Evolutionary conservation across 1,140 invertebrate species (phyloP).

Genomic region (Macrocentrus cingulum): DNA sequence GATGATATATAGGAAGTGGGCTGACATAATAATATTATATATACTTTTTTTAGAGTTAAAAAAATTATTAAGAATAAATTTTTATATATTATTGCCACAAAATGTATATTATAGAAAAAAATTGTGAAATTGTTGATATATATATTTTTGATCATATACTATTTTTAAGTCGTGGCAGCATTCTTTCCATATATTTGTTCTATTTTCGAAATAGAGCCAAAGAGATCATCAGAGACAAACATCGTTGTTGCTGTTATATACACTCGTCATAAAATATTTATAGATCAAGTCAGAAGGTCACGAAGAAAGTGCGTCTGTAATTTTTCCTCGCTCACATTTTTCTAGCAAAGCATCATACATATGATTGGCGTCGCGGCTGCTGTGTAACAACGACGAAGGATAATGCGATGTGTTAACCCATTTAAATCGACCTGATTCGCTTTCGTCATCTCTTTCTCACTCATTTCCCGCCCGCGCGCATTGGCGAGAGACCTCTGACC

Average conservation of each 20-base stretch:
- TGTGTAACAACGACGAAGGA: conserved; percentile 36
- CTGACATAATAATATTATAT: no score
- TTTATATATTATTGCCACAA: no score
- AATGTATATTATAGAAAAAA: no score
- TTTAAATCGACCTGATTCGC: conserved; percentile 32
- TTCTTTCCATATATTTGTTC: no score
- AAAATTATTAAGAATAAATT: no score
- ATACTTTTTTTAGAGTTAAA: no score
- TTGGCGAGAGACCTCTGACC: no score
- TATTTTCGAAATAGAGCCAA: conserved; percentile 1
- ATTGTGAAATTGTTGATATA: no score
- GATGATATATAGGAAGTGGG: no score
- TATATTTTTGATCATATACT: no score
- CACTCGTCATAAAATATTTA: conserved; percentile 34
- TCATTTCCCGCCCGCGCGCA: background rate
- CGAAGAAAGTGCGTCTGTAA: conserved; percentile 46
- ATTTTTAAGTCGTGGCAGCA: no score
- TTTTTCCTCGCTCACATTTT: conserved; percentile 6
- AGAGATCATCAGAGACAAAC: conserved; percentile 16
- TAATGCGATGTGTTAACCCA: conserved; percentile 32
- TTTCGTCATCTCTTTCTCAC: background rate
- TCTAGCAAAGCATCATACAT: conserved; percentile 24
- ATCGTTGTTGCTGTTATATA: no score
- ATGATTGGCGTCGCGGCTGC: conserved; percentile 41
- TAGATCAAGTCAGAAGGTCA: conserved; percentile 46